These are phyloP conservation scores for Amazonetta brasiliensis DNA, from an alignment of 2,797 vertebrate species.

Conservation along the genomic window DNA sequence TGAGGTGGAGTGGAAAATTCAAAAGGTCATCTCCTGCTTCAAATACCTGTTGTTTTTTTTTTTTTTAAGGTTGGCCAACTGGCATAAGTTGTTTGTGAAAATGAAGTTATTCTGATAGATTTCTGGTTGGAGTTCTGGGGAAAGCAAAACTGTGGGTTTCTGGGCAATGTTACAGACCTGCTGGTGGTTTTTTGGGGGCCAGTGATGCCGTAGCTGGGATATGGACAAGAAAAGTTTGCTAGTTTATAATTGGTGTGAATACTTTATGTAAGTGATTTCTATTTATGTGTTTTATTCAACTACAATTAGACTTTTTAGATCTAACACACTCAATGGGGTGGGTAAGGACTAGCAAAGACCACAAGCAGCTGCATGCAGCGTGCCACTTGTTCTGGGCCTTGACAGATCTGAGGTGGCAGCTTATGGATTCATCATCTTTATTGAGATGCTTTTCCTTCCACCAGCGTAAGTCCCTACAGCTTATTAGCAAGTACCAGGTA, in stretches of 20 bases:
- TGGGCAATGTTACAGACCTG: neutral
- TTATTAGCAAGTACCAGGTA: neutral
- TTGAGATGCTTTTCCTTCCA: neutral
- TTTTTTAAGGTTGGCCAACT: neutral
- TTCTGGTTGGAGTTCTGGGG: neutral
- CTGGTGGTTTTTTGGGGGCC: neutral
- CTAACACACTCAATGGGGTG: neutral
- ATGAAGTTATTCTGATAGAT: neutral
- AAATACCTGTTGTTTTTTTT: neutral
- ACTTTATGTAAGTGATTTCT: neutral
- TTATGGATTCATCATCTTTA: neutral
- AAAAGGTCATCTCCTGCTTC: neutral
- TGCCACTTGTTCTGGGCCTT: neutral
- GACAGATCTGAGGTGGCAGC: neutral
- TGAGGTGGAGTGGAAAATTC: constrained; percentile 36
- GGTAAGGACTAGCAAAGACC: neutral
- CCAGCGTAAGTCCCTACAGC: neutral
- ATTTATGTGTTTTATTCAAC: neutral
- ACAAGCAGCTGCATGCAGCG: neutral
- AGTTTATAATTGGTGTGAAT: neutral
- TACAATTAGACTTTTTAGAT: neutral
- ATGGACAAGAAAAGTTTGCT: neutral
- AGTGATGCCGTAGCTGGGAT: neutral
- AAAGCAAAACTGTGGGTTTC: neutral
- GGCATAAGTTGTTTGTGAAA: neutral